These are phyloP conservation scores for Hypercompe scribonia DNA, from an alignment of 2,888 invertebrate genomes.

Conservation along the genomic window DNA sequence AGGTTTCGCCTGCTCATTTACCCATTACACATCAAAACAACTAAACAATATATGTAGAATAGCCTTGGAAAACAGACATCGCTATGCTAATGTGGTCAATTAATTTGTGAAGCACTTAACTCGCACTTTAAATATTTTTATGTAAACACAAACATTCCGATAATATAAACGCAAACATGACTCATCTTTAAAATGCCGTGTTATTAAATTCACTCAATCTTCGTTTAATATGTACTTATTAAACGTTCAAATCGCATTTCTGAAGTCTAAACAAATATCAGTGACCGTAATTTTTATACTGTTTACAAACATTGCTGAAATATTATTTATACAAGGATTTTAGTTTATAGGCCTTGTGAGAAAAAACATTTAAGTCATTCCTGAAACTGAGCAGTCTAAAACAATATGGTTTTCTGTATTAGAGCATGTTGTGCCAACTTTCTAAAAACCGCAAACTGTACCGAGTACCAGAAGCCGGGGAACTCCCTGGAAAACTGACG, in stretches of 20 bases:
- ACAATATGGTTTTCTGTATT: no score
- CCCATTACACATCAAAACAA: no score
- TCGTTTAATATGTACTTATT: background rate
- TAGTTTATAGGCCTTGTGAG: background rate
- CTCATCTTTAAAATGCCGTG: background rate
- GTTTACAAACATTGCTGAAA: background rate
- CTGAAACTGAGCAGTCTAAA: no score
- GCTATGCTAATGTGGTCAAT: background rate
- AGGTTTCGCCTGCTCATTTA: no score
- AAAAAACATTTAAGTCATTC: background rate
- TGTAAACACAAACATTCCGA: background rate
- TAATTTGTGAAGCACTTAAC: background rate
- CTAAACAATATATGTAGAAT: no score
- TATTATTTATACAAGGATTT: background rate
- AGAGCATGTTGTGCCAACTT: no score
- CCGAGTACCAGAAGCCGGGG: no score
- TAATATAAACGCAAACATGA: background rate
- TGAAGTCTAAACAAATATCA: constrained; percentile 1
- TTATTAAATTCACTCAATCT: background rate
- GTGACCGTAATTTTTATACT: background rate
- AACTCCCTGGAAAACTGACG: no score
- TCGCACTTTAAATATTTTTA: background rate
- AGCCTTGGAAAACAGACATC: background rate
- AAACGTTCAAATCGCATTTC: background rate
- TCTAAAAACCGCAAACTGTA: no score